Base-by-base conservation (phyloP, 2,888 invertebrate genomes). In the Agrilus biguttatus region DNA sequence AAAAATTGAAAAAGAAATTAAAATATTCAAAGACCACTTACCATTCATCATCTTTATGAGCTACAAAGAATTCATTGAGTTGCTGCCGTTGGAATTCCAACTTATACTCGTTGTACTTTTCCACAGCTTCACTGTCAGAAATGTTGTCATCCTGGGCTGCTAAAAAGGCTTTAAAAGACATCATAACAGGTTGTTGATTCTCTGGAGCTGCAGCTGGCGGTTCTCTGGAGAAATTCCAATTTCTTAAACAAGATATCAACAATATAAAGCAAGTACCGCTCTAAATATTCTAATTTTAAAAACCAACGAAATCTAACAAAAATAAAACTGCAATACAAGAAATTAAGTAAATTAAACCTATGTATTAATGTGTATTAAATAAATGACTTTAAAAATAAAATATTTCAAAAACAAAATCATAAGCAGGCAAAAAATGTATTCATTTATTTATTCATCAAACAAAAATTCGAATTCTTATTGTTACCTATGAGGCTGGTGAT, bases 31-130 rank as follows among this genome's bases (percentile, higher is more conserved):
- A 28, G 23, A 34, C 17, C 32, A 69, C 86, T 73, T 77, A 97
- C 98, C 98, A 98, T 82, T 98, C 98, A 69, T 99, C 97, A 60
- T 98, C 97, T 70, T 98, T 98, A 72, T 98, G 98, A 37, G 89
- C 86, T 56, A 96, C 85, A 71, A 98, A 98, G 72, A 98, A 98
- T 65, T 97, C 95, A 69, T 93, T 93, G 43, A 97, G 77, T 65
- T 97, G 97, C 63, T 93, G 92, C 42, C 91, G 76, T 57, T 88
- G 85, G 67, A 96, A 98, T 59, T 98, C 97, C 58, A 90, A 71
- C 69, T 98, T 98, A 71, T 98, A 98, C 61, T 97, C 96, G 67
- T 92, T 93, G 70, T 97, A 98, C 63, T 95, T 95, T 59, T 83
- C 80, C 51, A 97, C 82, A 3, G 95, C 93, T 62, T 96, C 96